phyloP scores from a whole-genome alignment of 2,888 invertebrate species.

The Oxycera nigricornis region DNA sequence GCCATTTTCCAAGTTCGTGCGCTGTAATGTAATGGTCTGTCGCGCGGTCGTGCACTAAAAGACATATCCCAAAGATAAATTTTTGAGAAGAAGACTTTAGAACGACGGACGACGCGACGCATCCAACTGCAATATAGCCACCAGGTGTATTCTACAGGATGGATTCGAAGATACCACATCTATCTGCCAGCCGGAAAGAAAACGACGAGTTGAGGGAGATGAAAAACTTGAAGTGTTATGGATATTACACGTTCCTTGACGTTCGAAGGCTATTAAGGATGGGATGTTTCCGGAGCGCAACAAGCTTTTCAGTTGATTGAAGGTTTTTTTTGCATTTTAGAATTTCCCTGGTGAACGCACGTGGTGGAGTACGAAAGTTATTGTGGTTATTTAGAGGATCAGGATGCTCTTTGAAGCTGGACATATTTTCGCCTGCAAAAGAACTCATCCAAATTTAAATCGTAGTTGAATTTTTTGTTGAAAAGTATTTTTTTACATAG shows the following conservation, averaged over 20 bases:
- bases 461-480: too few species aligned
- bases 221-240: neutral
- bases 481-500: too few species aligned
- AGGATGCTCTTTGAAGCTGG: too few species aligned
- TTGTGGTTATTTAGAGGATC: too few species aligned
- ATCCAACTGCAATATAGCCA: neutral
- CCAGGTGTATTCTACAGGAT: neutral
- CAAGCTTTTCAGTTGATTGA: neutral
- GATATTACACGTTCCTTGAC: neutral
- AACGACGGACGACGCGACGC: neutral
- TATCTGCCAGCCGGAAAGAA: neutral
- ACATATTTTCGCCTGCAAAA: too few species aligned
- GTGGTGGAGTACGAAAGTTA: too few species aligned
- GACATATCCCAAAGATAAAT: slow-evolving; percentile 28
- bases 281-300: neutral
- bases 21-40: slow-evolving; percentile 33
- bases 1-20: slow-evolving; percentile 36
- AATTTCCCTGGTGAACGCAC: neutral
- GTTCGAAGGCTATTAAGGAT: neutral
- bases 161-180: neutral
- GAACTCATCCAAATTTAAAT: too few species aligned
- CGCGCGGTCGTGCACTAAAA: slow-evolving; percentile 32
- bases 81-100: neutral
- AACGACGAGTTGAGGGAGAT: neutral
- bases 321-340: neutral